phyloP scores from a whole-genome alignment of 2,113 vertebrate species.

The Pristiophorus japonicus region DNA sequence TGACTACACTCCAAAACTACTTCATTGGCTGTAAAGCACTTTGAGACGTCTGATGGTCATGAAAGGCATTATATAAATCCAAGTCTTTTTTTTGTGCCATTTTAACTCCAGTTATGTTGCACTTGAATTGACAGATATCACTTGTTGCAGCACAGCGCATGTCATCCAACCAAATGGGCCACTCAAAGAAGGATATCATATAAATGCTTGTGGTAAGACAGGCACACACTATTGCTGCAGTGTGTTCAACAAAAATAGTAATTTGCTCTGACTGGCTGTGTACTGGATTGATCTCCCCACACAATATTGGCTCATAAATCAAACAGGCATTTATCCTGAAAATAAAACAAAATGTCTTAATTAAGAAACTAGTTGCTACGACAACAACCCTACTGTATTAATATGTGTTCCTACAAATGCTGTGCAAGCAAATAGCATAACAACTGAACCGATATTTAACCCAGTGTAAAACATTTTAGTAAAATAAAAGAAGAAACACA shows the following conservation, averaged over 20 bases:
- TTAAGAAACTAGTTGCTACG: not conserved
- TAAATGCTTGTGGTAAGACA: not conserved
- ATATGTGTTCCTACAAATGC: not conserved
- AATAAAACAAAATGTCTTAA: not conserved
- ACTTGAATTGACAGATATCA: not conserved
- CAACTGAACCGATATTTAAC: not conserved
- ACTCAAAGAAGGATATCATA: not conserved
- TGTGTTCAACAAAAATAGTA: not conserved
- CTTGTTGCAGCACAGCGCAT: not conserved
- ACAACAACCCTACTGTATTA: not conserved
- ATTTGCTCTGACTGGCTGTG: constrained; percentile 1
- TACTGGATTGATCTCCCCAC: not conserved
- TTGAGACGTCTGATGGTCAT: no score
- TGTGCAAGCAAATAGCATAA: not conserved
- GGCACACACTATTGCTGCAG: not conserved
- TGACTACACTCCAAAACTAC: no score
- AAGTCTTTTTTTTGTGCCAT: not conserved
- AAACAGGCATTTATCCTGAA: not conserved
- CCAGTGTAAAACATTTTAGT: not conserved
- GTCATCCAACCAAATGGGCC: not conserved
- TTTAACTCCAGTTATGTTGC: not conserved
- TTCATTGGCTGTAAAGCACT: no score
- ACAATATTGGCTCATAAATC: constrained; percentile 17
- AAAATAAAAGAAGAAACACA: not conserved
- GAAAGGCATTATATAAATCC: no score